Base-by-base conservation (phyloP, 2,888 invertebrate species). In the Priapulus caudatus region DNA sequence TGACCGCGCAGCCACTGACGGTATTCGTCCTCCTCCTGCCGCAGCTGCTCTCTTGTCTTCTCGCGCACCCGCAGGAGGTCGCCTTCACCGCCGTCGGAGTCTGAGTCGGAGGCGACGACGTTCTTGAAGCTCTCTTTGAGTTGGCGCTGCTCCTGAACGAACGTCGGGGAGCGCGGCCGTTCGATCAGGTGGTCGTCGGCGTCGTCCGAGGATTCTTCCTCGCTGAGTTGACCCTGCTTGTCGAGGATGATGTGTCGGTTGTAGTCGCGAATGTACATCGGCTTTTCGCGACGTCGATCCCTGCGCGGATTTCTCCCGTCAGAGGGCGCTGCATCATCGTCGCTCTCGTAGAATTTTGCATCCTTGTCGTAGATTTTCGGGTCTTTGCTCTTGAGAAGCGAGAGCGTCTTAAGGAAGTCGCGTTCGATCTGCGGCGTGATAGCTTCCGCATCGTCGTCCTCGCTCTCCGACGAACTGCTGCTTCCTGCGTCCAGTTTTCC, bases 371-470 rank as follows among this genome's bases (percentile, higher is more conserved):
- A 95, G 57, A 93, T 91, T 60, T 79, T 77, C 0, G 92, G 88
- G 74, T 93, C 87, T 66, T 86, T 87, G 46, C 80, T 84, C 68
- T 92, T 93, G 46, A 97, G 71, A 49, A 81, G 81, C 0, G 90
- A 78, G 1, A 93, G 73, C 0, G 92, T 85, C 71, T 84, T 85
- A 45, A 88, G 81, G 71, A 97, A 97, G 58, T 86, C 83, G 60
- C 84, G 81, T 65, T 95, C 92, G 47, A 82, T 74, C 58, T 81
- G 78, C 61, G 81, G 78, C 0, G 81, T 71, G 68, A 82, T 60
- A 70, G 78, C 76, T 58, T 68, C 65, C 19, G 64, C 65, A 59
- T 64, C 62, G 51, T 66, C 67, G 60, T 66, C 66, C 54, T 67
- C 67, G 16, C 60, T 58, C 48, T 64, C 64, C n/a, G 64, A 64